These are phyloP conservation scores for Sylvicola fuscatus DNA, from an alignment of 2,888 invertebrate species.

Conservation along the genomic window DNA sequence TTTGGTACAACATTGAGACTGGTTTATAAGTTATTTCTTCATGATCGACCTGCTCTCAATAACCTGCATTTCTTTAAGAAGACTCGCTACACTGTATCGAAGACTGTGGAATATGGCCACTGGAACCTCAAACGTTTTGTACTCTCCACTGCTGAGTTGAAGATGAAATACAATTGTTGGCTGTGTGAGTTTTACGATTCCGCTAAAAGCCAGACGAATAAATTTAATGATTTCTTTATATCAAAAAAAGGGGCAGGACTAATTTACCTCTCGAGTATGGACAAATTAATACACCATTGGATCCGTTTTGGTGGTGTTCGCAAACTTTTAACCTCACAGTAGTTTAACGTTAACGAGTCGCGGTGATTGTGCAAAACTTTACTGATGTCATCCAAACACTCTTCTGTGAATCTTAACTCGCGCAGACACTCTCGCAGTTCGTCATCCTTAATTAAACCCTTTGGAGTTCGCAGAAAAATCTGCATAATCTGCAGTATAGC, in stretches of 20 bases:
- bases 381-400: constrained; percentile 29
- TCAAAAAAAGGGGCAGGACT: no score
- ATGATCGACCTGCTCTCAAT: constrained; percentile 26
- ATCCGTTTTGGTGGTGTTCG: constrained; percentile 22
- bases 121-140: constrained; percentile 28
- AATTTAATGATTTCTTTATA: no score
- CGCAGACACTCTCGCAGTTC: constrained; percentile 28
- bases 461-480: constrained; percentile 25
- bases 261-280: constrained; percentile 27
- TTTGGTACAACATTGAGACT: no score
- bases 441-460: constrained; percentile 24
- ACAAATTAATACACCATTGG: constrained; percentile 31
- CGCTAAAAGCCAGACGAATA: constrained; percentile 18
- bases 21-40: constrained; percentile 19
- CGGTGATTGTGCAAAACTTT: constrained; percentile 29
- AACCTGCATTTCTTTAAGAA: constrained; percentile 28
- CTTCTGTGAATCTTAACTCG: constrained; percentile 27
- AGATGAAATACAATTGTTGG: constrained; percentile 31
- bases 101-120: constrained; percentile 30
- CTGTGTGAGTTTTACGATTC: constrained; percentile 23
- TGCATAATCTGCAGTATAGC: constrained; percentile 28
- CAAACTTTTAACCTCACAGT: constrained; percentile 22
- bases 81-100: constrained; percentile 27
- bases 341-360: constrained; percentile 19
- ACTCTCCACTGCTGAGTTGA: constrained; percentile 25